A percentile compares a stretch with the other conserved stretches of the same genome.
These are phyloP conservation scores for Gobiocypris rarus DNA, from an alignment of 2,113 vertebrate species.

Conservation along the genomic window DNA sequence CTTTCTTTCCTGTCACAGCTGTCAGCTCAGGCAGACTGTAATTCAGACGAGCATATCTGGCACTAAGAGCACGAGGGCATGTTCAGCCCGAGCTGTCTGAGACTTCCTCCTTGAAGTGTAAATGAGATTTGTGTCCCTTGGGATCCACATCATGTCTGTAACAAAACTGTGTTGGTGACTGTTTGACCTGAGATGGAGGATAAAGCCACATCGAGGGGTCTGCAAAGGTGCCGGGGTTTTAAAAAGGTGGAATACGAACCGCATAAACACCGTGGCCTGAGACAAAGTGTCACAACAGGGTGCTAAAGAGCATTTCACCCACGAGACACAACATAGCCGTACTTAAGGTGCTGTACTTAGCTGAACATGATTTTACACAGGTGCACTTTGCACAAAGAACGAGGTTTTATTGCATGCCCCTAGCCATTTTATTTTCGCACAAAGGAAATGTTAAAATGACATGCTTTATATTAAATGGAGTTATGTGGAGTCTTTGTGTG, in stretches of 20 bases:
- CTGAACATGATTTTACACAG: background rate
- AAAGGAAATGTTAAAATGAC: constrained; percentile 21
- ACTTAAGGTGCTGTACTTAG: too few species aligned
- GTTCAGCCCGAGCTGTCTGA: background rate
- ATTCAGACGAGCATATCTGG: constrained; percentile 29
- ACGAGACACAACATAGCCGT: background rate
- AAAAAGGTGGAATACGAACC: background rate
- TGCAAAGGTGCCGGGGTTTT: background rate
- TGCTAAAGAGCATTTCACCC: constrained; percentile 12
- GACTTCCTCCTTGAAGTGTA: constrained; percentile 22
- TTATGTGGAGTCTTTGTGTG: background rate
- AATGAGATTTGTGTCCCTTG: constrained; percentile 34
- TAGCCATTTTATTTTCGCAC: constrained; percentile 31
- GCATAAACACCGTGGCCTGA: background rate
- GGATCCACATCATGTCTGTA: constrained; percentile 17
- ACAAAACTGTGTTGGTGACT: constrained; percentile 15
- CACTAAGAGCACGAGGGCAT: constrained; percentile 12
- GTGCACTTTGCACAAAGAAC: background rate
- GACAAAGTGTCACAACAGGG: background rate
- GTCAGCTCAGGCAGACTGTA: constrained; percentile 26
- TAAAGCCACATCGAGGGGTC: background rate
- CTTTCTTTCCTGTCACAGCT: background rate
- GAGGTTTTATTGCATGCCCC: constrained; percentile 33
- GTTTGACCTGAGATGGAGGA: constrained; percentile 17
- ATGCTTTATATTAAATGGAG: constrained; percentile 27